Conservation (phyloP, 2,113 vertebrate species). For the Oryzias javanicus region DNA sequence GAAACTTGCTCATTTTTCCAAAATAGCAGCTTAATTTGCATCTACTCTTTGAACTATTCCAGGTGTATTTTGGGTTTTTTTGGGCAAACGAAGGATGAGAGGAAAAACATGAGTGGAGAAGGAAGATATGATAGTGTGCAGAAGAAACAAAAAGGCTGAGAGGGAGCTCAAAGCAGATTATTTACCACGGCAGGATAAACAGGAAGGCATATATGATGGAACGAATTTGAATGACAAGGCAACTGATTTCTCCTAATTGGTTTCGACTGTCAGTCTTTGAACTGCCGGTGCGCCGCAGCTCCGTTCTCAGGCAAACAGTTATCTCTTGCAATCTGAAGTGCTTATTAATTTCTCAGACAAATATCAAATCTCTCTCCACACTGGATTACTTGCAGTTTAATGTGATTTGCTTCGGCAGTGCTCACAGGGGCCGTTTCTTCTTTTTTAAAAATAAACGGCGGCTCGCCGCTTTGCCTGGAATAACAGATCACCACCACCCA, state of each 20-base stretch:
- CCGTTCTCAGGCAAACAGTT: conserved; percentile 51
- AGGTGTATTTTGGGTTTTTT: conserved; percentile 9
- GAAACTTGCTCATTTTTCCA: no score
- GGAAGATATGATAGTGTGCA: neutral
- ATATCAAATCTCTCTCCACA: conserved; percentile 56
- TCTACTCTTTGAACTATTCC: conserved; percentile 17
- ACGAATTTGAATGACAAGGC: conserved; percentile 70
- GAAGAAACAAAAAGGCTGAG: conserved; percentile 5
- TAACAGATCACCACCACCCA: conserved; percentile 32
- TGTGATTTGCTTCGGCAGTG: conserved; percentile 33
- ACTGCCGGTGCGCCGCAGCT: conserved; percentile 32
- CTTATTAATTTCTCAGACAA: conserved; percentile 50
- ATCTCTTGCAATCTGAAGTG: conserved; percentile 54
- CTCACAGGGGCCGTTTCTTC: conserved; percentile 10
- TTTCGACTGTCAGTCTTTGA: conserved; percentile 70
- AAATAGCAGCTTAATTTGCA: no score
- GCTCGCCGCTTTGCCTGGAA: conserved; percentile 25
- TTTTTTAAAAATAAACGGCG: neutral
- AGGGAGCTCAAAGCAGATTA: conserved; percentile 34
- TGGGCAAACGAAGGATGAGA: neutral
- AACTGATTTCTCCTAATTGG: conserved; percentile 70
- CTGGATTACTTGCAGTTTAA: conserved; percentile 57
- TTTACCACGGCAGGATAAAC: conserved; percentile 57
- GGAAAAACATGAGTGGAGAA: neutral
- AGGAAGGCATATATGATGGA: conserved; percentile 44